Conservation (phyloP, 2,797 vertebrate genomes). For the Carduelis carduelis region DNA sequence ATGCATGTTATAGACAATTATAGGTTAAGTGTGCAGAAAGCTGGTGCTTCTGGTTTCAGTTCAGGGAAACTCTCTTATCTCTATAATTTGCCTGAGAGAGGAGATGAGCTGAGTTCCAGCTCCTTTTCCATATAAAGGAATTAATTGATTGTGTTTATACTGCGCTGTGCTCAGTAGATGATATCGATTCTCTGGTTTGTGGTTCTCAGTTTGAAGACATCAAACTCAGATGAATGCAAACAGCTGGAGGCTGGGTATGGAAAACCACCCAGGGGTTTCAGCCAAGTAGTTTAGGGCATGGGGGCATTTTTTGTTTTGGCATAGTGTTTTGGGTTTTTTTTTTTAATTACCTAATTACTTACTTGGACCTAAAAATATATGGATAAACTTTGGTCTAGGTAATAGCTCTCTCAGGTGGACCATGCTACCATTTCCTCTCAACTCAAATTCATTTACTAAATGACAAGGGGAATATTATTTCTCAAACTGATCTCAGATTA, state of each 20-base stretch:
- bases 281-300: neutral
- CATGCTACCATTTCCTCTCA: neutral
- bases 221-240: neutral
- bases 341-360: neutral
- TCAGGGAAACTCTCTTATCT: neutral
- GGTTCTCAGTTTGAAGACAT: slow-evolving; percentile 16
- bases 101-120: neutral
- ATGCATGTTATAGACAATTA: neutral
- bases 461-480: neutral
- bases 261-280: neutral
- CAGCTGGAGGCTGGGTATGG: neutral
- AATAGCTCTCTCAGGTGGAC: neutral
- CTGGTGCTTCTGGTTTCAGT: slow-evolving; percentile 9
- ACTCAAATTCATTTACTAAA: neutral
- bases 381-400: neutral
- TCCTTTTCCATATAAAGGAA: slow-evolving; percentile 33
- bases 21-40: neutral
- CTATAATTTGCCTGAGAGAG: neutral
- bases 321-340: neutral
- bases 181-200: neutral
- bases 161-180: neutral
- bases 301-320: neutral
- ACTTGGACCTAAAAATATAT: neutral
- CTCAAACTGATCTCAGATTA: neutral
- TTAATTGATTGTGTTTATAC: slow-evolving; percentile 31